These are phyloP conservation scores for Eristalis arbustorum DNA, from an alignment of 2,888 invertebrate genomes.

Conservation along the genomic window DNA sequence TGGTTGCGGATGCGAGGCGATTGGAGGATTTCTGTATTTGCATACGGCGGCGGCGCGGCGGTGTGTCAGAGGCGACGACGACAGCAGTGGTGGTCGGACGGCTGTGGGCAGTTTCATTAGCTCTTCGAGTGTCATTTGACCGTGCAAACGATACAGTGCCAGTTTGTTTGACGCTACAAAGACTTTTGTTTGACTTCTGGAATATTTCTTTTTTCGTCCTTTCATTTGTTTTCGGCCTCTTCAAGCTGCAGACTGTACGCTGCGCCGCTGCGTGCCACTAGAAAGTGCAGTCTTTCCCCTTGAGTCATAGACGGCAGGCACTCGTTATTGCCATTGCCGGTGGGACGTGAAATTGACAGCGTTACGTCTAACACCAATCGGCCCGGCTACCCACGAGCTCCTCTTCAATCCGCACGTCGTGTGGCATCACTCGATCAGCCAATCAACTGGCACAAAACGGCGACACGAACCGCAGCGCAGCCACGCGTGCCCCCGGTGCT, in stretches of 20 bases:
- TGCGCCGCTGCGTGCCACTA: not conserved
- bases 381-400: no score
- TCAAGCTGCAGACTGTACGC: not conserved
- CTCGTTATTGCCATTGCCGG: no score
- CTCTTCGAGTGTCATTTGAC: constrained; percentile 59
- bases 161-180: constrained; percentile 51
- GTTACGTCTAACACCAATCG: no score
- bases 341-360: no score
- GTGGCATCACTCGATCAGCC: not conserved
- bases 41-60: constrained; percentile 38
- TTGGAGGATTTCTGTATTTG: constrained; percentile 49
- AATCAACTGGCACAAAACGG: not conserved
- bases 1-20: constrained; percentile 21
- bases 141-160: constrained; percentile 54
- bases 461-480: not conserved
- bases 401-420: no score
- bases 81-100: constrained; percentile 11
- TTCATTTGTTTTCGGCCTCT: not conserved
- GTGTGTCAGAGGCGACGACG: constrained; percentile 10
- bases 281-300: not conserved
- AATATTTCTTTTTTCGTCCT: constrained; percentile 8
- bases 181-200: constrained; percentile 60
- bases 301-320: no score
- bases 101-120: constrained; percentile 63
- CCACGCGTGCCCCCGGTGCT: not conserved